Evolutionary conservation across 2,113 vertebrate genomes (phyloP).

Genomic region (Hemicordylus capensis): DNA sequence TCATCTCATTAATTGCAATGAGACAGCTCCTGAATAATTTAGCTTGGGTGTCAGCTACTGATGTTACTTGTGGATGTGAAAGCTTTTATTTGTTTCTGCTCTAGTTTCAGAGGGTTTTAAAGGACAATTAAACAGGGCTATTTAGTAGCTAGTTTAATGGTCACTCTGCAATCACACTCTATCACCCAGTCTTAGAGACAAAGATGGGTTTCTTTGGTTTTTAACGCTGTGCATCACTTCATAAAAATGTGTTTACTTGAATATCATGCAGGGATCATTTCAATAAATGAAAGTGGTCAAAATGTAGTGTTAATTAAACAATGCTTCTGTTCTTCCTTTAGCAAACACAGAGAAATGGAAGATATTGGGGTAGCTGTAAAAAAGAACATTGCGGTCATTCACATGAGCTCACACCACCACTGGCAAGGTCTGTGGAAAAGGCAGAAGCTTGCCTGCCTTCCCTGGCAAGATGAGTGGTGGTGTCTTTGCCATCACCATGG

Average conservation of each 20-base stretch:
- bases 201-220: constrained; percentile 20
- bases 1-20: too few relatives aligned
- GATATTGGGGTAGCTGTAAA: constrained; percentile 34
- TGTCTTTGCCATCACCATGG: too few relatives aligned
- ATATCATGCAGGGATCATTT: constrained; percentile 39
- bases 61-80: background rate
- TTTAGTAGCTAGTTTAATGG: constrained; percentile 37
- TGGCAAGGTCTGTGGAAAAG: too few relatives aligned
- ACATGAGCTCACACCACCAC: too few relatives aligned
- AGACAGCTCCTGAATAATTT: too few relatives aligned
- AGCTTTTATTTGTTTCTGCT: background rate
- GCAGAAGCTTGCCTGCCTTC: too few relatives aligned
- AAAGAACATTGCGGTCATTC: too few relatives aligned
- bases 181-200: background rate
- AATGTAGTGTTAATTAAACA: constrained; percentile 52
- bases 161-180: constrained; percentile 1
- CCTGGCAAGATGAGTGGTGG: too few relatives aligned
- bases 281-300: constrained; percentile 52
- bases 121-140: constrained; percentile 5
- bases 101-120: background rate
- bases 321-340: constrained; percentile 30
- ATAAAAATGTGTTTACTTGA: constrained; percentile 29
- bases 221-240: background rate
- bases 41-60: too few relatives aligned
- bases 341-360: constrained; percentile 52